phyloP scores from a whole-genome alignment of 2,797 vertebrate genomes.

The Notoglanidium macrostoma region DNA sequence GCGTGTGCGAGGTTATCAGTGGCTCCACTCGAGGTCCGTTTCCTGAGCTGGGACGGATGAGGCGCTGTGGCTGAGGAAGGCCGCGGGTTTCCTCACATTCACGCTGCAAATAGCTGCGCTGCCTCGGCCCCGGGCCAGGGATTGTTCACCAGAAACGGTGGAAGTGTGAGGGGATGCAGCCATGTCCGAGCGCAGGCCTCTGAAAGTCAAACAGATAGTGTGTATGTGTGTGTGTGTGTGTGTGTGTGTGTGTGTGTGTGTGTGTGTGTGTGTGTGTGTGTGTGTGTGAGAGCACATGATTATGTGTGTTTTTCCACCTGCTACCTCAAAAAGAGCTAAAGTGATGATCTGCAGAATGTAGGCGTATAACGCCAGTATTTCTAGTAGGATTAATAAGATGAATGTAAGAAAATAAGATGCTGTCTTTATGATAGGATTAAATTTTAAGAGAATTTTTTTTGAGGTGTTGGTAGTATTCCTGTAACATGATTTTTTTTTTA shows the following conservation, averaged over 20 bases:
- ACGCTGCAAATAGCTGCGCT: constrained; percentile 89
- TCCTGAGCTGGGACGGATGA: constrained; percentile 48
- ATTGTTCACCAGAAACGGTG: constrained; percentile 77
- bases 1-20: constrained; percentile 49
- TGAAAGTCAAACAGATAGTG: constrained; percentile 5
- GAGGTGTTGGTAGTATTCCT: neutral
- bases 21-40: constrained; percentile 44
- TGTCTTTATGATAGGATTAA: neutral
- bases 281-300: constrained; percentile 28
- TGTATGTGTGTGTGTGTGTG: constrained; percentile 12
- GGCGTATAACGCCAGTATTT: neutral
- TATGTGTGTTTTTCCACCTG: constrained; percentile 32
- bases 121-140: constrained; percentile 83
- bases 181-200: constrained; percentile 7
- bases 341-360: neutral
- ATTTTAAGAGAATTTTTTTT: neutral
- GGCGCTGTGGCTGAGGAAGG: constrained; percentile 63
- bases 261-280: constrained; percentile 31
- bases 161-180: constrained; percentile 49
- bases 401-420: neutral
- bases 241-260: constrained; percentile 24
- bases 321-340: neutral
- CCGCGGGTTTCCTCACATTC: constrained; percentile 83
- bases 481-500: neutral
- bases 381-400: neutral